Percentiles rank a stretch among this genome's conserved stretches.
phyloP scores from a whole-genome alignment of 1,140 invertebrate genomes.

The Melipona quadrifasciata region DNA sequence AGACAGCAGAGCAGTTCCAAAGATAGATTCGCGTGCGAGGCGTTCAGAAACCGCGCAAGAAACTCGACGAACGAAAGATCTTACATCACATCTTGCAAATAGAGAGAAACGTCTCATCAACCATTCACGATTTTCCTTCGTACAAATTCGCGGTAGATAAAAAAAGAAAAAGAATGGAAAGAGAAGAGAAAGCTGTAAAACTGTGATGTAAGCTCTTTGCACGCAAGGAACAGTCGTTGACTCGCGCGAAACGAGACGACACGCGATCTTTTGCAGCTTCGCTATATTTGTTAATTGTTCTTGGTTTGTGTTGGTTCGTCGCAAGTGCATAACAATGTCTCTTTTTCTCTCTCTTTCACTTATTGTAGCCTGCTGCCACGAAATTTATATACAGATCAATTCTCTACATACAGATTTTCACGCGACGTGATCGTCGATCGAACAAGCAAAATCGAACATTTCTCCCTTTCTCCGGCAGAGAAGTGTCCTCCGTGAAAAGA shows the following conservation, averaged over 20 bases:
- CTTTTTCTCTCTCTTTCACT: not conserved
- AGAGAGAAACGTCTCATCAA: too few species aligned
- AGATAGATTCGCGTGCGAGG: not conserved
- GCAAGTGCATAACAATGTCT: slow-evolving; percentile 26
- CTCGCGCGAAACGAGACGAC: slow-evolving; percentile 9
- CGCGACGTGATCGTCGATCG: not conserved
- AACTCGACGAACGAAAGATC: slow-evolving; percentile 18
- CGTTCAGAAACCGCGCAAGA: not conserved
- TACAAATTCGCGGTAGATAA: too few species aligned
- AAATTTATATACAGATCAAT: not conserved
- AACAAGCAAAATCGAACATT: slow-evolving; percentile 17
- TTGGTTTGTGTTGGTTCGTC: slow-evolving; percentile 38
- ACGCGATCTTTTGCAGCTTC: slow-evolving; percentile 36
- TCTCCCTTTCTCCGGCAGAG: too few species aligned
- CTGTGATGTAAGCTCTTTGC: slow-evolving; percentile 35
- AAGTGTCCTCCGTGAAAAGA: not conserved
- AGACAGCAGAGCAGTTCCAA: too few species aligned
- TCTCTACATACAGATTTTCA: too few species aligned
- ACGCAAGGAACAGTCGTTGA: slow-evolving; percentile 14
- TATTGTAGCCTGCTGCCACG: slow-evolving; percentile 10
- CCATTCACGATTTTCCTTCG: too few species aligned
- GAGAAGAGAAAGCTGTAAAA: not conserved
- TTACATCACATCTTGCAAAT: slow-evolving; percentile 27
- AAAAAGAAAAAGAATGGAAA: too few species aligned
- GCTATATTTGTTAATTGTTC: slow-evolving; percentile 30